These are phyloP conservation scores for Drosophila kepulauana DNA, from an alignment of 1,140 invertebrate species.

Conservation along the genomic window DNA sequence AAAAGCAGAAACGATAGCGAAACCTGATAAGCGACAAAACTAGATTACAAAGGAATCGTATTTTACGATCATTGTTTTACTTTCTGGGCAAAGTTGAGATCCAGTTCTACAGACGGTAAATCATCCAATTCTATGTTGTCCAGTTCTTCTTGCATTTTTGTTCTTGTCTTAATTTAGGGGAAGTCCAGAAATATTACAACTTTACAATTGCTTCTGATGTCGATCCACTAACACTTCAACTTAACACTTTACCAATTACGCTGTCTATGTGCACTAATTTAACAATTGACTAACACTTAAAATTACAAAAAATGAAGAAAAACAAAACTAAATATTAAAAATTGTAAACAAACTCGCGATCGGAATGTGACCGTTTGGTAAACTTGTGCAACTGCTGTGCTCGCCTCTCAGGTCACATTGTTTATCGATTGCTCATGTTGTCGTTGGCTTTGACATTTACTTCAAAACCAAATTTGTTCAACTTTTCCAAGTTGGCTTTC, in stretches of 20 bases:
- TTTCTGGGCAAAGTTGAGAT: slow-evolving; percentile 68
- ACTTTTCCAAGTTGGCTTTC: neutral
- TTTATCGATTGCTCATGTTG: slow-evolving; percentile 14
- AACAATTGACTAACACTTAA: no score
- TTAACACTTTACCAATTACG: no score
- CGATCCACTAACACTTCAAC: no score
- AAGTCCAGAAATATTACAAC: slow-evolving; percentile 26
- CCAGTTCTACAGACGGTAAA: slow-evolving; percentile 66
- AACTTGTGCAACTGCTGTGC: neutral
- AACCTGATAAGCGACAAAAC: slow-evolving; percentile 42
- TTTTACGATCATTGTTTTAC: slow-evolving; percentile 27
- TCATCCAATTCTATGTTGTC: slow-evolving; percentile 60
- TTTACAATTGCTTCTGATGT: neutral
- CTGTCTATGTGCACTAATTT: no score
- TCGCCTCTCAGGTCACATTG: slow-evolving; percentile 2
- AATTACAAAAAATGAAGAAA: no score
- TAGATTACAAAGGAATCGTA: neutral
- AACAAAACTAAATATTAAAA: no score
- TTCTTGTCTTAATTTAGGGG: slow-evolving; percentile 21
- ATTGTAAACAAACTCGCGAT: neutral
- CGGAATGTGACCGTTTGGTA: neutral
- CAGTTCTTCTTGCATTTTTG: slow-evolving; percentile 38
- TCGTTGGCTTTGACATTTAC: slow-evolving; percentile 29
- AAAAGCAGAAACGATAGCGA: slow-evolving; percentile 69
- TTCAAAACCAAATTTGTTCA: slow-evolving; percentile 5